Percentiles rank a stretch among this genome's conserved stretches.
These are phyloP conservation scores for Melanotaenia maccullochi DNA, from an alignment of 2,797 vertebrate genomes.

Conservation along the genomic window DNA sequence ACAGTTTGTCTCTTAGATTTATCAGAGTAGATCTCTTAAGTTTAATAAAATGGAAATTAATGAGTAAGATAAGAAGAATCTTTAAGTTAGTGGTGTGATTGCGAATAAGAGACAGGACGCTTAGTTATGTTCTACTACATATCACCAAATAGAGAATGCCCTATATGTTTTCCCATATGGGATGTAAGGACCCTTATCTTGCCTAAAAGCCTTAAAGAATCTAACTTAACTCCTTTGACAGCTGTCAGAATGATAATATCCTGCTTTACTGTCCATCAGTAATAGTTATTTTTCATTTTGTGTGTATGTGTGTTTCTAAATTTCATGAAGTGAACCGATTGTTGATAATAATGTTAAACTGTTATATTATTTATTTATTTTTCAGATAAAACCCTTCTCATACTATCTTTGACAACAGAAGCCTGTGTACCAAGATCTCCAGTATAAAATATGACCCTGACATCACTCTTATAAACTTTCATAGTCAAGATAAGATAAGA, in stretches of 20 bases:
- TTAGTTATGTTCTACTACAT: neutral
- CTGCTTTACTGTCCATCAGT: neutral
- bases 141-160: neutral
- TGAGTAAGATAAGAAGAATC: neutral
- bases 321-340: neutral
- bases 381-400: neutral
- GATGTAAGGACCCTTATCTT: too few species aligned
- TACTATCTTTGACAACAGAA: neutral
- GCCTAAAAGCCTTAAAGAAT: neutral
- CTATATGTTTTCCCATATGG: neutral
- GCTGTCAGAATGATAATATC: neutral
- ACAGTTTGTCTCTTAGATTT: neutral
- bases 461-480: neutral
- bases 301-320: neutral
- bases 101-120: neutral
- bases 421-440: neutral
- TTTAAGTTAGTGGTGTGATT: neutral
- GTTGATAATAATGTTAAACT: too few species aligned
- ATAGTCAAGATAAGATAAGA: neutral
- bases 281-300: neutral
- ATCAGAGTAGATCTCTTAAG: neutral
- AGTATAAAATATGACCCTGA: neutral
- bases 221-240: neutral
- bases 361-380: neutral
- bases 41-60: neutral